Evolutionary conservation across 2,113 vertebrate species (phyloP), one percentile per base, ranked within the genome.

Genomic region (Elephas maximus): DNA sequence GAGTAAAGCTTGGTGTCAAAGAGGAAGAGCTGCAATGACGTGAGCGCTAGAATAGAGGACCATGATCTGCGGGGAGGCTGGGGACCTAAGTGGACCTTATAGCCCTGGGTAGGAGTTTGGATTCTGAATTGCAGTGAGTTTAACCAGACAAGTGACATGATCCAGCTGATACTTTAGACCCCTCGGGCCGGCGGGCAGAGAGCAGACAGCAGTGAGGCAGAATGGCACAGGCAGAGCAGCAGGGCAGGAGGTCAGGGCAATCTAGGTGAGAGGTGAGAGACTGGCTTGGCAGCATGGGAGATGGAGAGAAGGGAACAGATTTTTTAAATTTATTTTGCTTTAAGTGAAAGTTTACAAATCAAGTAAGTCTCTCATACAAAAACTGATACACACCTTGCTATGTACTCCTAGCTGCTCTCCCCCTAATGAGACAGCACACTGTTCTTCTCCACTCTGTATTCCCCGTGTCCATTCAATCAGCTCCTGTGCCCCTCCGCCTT

Each of bases 11-110:
- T 53, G 28, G 26, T 57, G 53, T 3, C 4, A 23, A 60, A n/a
- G 53, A 53, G 20, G 60, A 33, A 77, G 33, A 77, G 63, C 67
- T 51, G 6, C 57, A 3, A 2, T 2, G 24, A 45, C 37, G 18
- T 17, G 0, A 0, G 3, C 14, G 77, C n/a, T 60, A 9, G 41
- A 6, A 41, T 4, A 24, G 60, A 69, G 53, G 41, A 7, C 2
- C 6, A 0, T 18, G 4, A 37, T 33, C 84, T 33, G 6, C 11
- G 28, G 45, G 15, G 65, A 71, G 8, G 9, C 1, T 33, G 67
- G 53, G 69, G 28, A 17, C 11, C 12, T 18, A 33, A 88, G 86
- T 21, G 24, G 23, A 15, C 30, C 87, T 60, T 5, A 67, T 24
- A 73, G 77, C 26, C 77, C 26, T 15, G 77, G 17, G 45, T 51